Evolutionary conservation across 92 coral and sea anemone species (phyloP).

Genomic region (Meandrina meandrites): DNA sequence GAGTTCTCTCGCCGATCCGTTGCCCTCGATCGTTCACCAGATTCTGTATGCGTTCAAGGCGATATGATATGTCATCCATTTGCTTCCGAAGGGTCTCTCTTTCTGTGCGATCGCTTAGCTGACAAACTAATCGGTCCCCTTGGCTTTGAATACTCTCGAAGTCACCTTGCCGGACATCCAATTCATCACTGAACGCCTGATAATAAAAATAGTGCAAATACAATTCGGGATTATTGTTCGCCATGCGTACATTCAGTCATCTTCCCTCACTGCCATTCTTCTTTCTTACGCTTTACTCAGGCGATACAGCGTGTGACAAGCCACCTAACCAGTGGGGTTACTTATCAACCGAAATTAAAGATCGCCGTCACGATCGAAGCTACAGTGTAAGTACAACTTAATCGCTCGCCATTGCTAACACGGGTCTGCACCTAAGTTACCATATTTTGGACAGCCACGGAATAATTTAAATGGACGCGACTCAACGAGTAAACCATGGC

Average conservation of each 20-base stretch:
- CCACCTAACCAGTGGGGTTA: neutral
- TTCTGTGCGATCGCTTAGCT: conserved; percentile 68
- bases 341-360: neutral
- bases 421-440: conserved; percentile 33
- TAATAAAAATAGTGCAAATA: conserved; percentile 82
- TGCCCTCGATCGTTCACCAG: conserved; percentile 74
- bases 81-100: conserved; percentile 62
- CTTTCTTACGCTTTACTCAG: neutral
- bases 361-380: neutral
- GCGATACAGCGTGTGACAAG: neutral
- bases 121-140: conserved; percentile 70
- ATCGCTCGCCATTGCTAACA: neutral
- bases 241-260: conserved; percentile 19
- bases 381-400: neutral
- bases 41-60: conserved; percentile 78
- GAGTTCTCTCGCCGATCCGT: conserved; percentile 55
- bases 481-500: conserved; percentile 22
- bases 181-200: conserved; percentile 94
- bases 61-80: conserved; percentile 70
- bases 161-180: conserved; percentile 79
- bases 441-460: conserved; percentile 29
- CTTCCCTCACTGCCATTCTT: neutral
- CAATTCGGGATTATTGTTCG: conserved; percentile 27
- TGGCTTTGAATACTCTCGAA: conserved; percentile 81
- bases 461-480: neutral